Percentiles rank a stretch among this genome's conserved stretches.
These are phyloP conservation scores for Stenchaetothrips biformis DNA, from an alignment of 2,888 invertebrate genomes.

Conservation along the genomic window DNA sequence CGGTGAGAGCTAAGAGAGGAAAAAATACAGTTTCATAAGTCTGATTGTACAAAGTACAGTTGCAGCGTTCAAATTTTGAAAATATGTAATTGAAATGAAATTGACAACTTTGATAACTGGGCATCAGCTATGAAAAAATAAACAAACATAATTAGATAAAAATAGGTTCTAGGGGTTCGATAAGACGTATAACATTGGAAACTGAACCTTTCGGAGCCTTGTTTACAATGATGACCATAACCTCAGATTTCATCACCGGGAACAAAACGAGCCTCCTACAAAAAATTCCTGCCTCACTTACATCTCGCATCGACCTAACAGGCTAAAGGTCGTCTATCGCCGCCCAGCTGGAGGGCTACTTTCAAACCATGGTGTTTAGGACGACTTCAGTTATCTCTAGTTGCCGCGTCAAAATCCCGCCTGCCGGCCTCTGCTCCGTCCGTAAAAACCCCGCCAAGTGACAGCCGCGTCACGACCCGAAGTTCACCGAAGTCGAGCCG, in stretches of 20 bases:
- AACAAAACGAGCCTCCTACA: neutral
- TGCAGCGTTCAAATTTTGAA: neutral
- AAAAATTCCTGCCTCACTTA: neutral
- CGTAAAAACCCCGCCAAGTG: conserved; percentile 10
- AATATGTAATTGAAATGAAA: neutral
- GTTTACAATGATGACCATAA: conserved; percentile 16
- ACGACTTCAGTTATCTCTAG: too few species aligned
- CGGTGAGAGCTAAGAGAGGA: neutral
- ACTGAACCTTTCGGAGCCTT: neutral
- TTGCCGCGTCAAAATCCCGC: conserved; percentile 17
- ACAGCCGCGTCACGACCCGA: neutral
- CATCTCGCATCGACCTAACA: neutral
- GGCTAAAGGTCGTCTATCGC: neutral
- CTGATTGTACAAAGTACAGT: neutral
- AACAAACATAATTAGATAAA: neutral
- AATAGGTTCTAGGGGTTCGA: neutral
- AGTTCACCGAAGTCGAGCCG: neutral
- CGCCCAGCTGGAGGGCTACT: neutral
- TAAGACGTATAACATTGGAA: neutral
- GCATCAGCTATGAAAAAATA: neutral
- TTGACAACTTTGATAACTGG: neutral
- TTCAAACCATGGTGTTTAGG: neutral
- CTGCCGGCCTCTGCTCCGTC: neutral
- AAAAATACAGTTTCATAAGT: neutral
- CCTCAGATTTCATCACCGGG: neutral